phyloP scores from a whole-genome alignment of 2,797 vertebrate genomes.

The Percopsis omiscomaycus region DNA sequence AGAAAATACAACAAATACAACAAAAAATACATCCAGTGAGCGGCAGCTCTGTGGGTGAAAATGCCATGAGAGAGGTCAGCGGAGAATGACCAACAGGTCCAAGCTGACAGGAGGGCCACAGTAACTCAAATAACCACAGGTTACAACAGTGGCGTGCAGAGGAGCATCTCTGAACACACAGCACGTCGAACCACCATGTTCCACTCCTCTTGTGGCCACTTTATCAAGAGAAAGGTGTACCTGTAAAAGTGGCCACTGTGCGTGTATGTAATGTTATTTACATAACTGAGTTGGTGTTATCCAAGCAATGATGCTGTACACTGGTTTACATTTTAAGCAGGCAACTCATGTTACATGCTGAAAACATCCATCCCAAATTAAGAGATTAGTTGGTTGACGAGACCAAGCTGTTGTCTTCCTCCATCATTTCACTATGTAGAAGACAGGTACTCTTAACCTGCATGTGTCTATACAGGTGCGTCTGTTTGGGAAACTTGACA shows the following conservation, averaged over 20 bases:
- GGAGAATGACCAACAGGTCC: not conserved
- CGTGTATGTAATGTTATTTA: not conserved
- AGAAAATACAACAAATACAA: too few relatives aligned
- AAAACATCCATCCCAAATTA: not conserved
- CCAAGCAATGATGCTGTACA: not conserved
- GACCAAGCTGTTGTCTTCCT: conserved; percentile 60
- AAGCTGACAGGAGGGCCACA: not conserved
- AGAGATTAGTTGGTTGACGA: too few relatives aligned
- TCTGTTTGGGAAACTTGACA: conserved; percentile 47
- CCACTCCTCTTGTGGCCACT: not conserved
- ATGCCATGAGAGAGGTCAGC: not conserved
- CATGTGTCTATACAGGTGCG: conserved; percentile 1
- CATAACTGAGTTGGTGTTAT: not conserved
- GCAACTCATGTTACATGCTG: not conserved
- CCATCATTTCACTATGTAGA: conserved; percentile 45
- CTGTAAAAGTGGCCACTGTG: too few relatives aligned
- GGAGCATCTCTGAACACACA: not conserved
- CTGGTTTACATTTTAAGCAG: not conserved
- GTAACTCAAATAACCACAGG: conserved; percentile 4
- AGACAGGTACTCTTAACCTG: conserved; percentile 22
- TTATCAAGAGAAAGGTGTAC: too few relatives aligned
- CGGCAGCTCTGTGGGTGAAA: not conserved
- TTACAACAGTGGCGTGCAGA: not conserved
- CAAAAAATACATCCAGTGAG: not conserved
- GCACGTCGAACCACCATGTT: not conserved